These are phyloP conservation scores for Hylaeus volcanicus DNA, from an alignment of 1,140 invertebrate species.

Conservation along the genomic window DNA sequence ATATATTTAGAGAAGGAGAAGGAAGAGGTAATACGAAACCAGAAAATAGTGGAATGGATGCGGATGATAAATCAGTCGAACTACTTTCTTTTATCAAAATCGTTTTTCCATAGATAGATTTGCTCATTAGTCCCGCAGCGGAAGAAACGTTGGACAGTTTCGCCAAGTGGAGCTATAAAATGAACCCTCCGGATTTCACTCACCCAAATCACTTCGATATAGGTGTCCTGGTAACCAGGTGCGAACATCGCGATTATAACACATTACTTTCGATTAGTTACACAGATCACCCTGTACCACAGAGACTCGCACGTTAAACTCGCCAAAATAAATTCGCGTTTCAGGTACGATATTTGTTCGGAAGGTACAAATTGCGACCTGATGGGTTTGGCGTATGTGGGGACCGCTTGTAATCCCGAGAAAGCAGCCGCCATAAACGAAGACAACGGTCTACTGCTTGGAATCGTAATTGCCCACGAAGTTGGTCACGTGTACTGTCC, in stretches of 20 bases:
- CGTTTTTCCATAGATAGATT: slow-evolving; percentile 74
- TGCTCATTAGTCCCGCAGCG: slow-evolving; percentile 82
- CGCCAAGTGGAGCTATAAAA: slow-evolving; percentile 85
- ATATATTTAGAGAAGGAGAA: slow-evolving; percentile 81
- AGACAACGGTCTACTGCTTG: slow-evolving; percentile 85
- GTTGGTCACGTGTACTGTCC: slow-evolving; percentile 85
- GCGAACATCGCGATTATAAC: neutral
- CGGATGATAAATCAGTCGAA: too few species aligned
- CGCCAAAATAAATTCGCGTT: slow-evolving; percentile 50
- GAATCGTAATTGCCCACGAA: slow-evolving; percentile 87
- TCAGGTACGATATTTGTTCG: slow-evolving; percentile 84
- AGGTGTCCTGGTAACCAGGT: slow-evolving; percentile 88
- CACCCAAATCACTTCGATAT: slow-evolving; percentile 89
- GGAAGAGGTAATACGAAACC: slow-evolving; percentile 72
- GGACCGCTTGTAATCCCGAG: slow-evolving; percentile 84
- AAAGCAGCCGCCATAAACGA: slow-evolving; percentile 86
- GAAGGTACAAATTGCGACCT: slow-evolving; percentile 83
- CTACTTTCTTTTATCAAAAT: neutral
- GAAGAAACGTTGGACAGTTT: slow-evolving; percentile 85
- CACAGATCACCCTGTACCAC: too few species aligned
- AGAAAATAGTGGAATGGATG: too few species aligned
- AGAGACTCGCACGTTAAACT: slow-evolving; percentile 39
- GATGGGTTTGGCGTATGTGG: slow-evolving; percentile 85
- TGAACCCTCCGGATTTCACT: slow-evolving; percentile 84
- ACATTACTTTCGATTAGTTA: too few species aligned